phyloP scores from a whole-genome alignment of 2,113 vertebrate genomes.

The Accipiter virgatus region DNA sequence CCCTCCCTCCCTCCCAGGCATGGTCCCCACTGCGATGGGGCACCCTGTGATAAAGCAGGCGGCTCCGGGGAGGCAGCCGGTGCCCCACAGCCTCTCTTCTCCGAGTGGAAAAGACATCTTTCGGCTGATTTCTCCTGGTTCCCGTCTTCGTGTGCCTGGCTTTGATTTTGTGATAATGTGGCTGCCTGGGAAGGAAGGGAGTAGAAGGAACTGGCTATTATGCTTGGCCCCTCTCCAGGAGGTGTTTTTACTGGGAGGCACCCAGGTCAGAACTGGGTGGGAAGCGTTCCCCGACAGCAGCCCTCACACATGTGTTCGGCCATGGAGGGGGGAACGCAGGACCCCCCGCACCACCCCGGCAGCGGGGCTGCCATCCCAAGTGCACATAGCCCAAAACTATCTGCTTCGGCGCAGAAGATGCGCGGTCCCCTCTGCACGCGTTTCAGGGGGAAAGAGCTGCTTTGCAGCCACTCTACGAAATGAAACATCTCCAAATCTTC shows the following conservation, averaged over 20 bases:
- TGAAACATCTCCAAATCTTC: background rate
- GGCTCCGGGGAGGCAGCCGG: background rate
- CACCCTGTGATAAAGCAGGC: background rate
- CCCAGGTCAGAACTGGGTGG: conserved; percentile 37
- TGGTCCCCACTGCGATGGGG: fast-evolving
- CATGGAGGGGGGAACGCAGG: fast-evolving
- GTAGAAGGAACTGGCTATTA: conserved; percentile 62
- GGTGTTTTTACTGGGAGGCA: conserved; percentile 33
- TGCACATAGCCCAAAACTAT: background rate
- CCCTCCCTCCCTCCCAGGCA: background rate
- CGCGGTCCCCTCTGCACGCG: fast-evolving
- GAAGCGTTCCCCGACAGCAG: background rate
- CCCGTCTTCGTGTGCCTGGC: conserved; percentile 2
- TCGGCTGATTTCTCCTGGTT: background rate
- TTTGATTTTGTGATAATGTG: conserved; percentile 59
- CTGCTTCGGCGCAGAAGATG: fast-evolving
- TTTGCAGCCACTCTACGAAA: background rate
- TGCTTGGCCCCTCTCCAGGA: conserved; percentile 63
- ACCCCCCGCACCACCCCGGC: fast-evolving
- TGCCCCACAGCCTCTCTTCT: background rate
- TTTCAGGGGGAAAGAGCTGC: background rate
- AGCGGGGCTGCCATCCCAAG: fast-evolving
- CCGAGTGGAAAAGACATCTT: background rate
- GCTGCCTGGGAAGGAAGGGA: conserved; percentile 68
- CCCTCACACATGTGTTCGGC: background rate